Conservation (phyloP, 53 echinoderm and acorn worm species). For the Paracentrotus lividus region DNA sequence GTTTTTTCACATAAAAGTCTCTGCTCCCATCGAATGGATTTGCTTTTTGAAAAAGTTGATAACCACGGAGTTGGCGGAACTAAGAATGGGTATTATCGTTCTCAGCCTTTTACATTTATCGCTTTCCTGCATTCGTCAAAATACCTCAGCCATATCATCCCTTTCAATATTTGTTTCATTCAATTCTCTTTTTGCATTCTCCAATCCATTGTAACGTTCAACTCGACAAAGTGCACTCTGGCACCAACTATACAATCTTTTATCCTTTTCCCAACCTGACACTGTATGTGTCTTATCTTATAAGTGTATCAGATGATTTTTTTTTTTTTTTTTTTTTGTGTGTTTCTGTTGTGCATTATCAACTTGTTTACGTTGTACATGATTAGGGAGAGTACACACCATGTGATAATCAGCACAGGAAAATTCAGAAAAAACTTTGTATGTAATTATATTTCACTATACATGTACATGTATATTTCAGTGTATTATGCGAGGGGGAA, state of each 20-base stretch:
- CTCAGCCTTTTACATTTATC: conserved; percentile 25
- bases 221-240: conserved; percentile 40
- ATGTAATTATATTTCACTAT: background rate
- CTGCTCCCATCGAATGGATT: background rate
- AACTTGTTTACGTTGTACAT: too few relatives aligned
- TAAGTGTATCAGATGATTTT: background rate
- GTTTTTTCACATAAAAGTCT: background rate
- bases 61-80: conserved; percentile 40
- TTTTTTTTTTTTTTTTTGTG: background rate
- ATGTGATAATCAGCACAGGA: background rate
- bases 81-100: conserved; percentile 23
- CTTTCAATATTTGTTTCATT: conserved; percentile 55
- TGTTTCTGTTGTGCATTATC: too few relatives aligned
- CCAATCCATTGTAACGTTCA: conserved; percentile 24
- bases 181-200: conserved; percentile 12
- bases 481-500: background rate
- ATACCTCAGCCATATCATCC: conserved; percentile 50
- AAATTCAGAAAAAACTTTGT: background rate
- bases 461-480: too few relatives aligned
- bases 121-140: conserved; percentile 53
- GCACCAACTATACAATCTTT: conserved; percentile 38
- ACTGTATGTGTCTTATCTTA: background rate
- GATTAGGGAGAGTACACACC: background rate
- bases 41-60: background rate
- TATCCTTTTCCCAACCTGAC: background rate